Evolutionary conservation across 2,113 vertebrate species (phyloP).

Genomic region (Sceloporus undulatus): DNA sequence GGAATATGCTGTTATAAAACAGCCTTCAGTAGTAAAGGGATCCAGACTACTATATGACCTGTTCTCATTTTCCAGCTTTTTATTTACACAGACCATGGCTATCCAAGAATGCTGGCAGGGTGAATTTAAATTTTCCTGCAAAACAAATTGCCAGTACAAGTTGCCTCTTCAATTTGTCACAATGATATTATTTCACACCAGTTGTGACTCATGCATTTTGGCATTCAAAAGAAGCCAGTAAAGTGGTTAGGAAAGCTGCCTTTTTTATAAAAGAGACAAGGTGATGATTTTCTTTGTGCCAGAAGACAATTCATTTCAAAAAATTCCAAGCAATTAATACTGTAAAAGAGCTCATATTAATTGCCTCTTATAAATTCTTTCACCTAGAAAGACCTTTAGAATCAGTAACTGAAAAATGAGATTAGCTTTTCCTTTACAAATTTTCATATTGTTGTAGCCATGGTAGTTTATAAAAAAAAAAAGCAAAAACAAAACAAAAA

Average conservation of each 20-base stretch:
- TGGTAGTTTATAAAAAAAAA: background rate
- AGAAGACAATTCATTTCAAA: background rate
- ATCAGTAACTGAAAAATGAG: background rate
- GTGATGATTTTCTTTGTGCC: no score
- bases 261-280: background rate
- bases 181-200: background rate
- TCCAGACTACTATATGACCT: background rate
- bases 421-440: background rate
- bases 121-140: constrained; percentile 10
- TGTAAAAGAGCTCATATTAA: background rate
- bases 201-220: constrained; percentile 3
- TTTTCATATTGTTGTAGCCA: background rate
- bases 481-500: background rate
- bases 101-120: background rate
- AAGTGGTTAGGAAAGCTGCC: constrained; percentile 12
- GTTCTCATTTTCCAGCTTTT: background rate
- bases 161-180: constrained; percentile 5
- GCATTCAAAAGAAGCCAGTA: background rate
- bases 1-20: background rate
- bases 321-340: background rate
- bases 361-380: background rate
- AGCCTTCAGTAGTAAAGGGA: background rate
- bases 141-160: background rate
- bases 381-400: background rate
- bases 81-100: background rate